Evolutionary conservation across 2,888 invertebrate species (phyloP).

Genomic region (Euplagia quadripunctaria): DNA sequence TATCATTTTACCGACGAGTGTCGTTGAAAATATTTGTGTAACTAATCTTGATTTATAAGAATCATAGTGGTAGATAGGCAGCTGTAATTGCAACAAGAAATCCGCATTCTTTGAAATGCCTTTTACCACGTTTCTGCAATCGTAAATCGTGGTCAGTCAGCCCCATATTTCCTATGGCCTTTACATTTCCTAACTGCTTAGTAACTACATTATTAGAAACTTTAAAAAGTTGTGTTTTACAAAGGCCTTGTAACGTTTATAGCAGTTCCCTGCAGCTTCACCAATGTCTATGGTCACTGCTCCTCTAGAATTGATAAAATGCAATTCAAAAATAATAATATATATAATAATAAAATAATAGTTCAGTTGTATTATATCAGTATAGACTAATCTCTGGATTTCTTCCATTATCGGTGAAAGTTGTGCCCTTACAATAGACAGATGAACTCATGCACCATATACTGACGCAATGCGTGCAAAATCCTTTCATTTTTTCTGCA

Average conservation of each 20-base stretch:
- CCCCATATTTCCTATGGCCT: background rate
- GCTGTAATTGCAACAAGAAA: background rate
- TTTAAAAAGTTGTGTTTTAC: background rate
- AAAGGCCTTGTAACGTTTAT: no score
- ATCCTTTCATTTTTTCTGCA: slow-evolving; percentile 49
- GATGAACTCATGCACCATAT: slow-evolving; percentile 8
- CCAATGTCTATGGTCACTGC: no score
- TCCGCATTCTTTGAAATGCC: background rate
- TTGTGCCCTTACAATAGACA: background rate
- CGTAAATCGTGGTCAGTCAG: background rate
- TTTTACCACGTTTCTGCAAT: background rate
- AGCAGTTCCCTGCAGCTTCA: no score
- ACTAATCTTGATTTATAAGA: background rate
- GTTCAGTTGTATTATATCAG: no score
- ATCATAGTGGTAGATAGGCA: background rate
- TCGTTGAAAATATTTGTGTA: background rate
- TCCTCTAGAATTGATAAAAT: no score
- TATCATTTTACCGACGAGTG: background rate
- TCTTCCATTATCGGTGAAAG: background rate
- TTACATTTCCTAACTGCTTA: background rate
- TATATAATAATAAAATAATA: no score
- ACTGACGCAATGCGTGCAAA: slow-evolving; percentile 26
- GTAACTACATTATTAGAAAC: background rate
- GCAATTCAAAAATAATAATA: no score
- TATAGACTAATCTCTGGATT: no score